Base-by-base conservation (phyloP, 2,888 invertebrate species). In the Melanophora roralis region DNA sequence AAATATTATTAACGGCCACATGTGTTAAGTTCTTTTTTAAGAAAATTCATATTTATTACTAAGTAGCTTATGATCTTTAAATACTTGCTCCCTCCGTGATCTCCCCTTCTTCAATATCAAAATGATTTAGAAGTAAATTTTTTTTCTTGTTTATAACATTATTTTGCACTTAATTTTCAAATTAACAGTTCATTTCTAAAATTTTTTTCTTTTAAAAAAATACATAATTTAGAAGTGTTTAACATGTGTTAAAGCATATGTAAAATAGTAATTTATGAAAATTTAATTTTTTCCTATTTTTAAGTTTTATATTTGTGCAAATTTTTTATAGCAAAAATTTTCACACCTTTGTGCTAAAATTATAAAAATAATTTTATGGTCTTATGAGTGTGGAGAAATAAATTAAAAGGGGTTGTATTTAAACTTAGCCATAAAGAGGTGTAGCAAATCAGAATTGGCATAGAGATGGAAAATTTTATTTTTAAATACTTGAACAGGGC, bases 121-220 rank as follows among this genome's bases (percentile, higher is more conserved):
- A 21, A 64, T 45, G 23, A 32, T 47, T 49, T 65, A 65, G 32
- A 57, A 65, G 4, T 57, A 11, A 38, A 62, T 69, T 19, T 57
- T 49, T 57, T 57, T 49, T 57, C 47, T 57, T 62, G 64, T 69
- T 64, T 57, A 34, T 19, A 32, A 11, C 27, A 77, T 53, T 62
- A 76, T 69, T 64, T 77, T 77, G 64, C 71, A 65, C 71, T 77
- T 51, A 64, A 51, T 77, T 71, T 65, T 71, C 43, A 32, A 64
- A 76, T 69, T 69, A 69, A 69, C 62, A 76, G 49, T 55, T 36
- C 55, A 76, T 76, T 64, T 64, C 9, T n/a, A n/a, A n/a, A n/a
- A n/a, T n/a, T 6, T 21, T 53, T 62, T 12, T 11, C 16, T 4
- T 23, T 49, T 19, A 7, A 32, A 16, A 21, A 2, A 23, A 23